A percentile compares a stretch with the other conserved stretches of the same genome.
Evolutionary conservation across 1,140 invertebrate genomes (phyloP).

Genomic region (Drosophila navojoa): DNA sequence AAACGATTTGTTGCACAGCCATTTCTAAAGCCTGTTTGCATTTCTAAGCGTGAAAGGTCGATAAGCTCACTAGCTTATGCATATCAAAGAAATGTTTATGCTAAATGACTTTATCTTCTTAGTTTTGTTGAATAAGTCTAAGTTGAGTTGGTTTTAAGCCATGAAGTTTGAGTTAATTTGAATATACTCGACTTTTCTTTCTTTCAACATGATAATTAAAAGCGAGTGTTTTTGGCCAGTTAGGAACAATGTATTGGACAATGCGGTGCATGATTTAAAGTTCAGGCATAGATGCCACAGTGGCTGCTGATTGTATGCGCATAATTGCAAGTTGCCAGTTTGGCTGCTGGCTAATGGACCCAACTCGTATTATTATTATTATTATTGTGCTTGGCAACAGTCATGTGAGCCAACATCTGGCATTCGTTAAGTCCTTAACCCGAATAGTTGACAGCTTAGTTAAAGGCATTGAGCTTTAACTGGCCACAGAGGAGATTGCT

Average conservation of each 20-base stretch:
- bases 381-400: neutral
- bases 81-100: too few species aligned
- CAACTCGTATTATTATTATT: constrained; percentile 23
- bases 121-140: too few species aligned
- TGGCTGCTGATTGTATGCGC: constrained; percentile 62
- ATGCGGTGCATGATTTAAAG: constrained; percentile 53
- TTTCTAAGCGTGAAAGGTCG: too few species aligned
- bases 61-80: too few species aligned
- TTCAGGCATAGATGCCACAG: constrained; percentile 32
- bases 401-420: neutral
- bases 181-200: too few species aligned
- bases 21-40: too few species aligned
- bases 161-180: too few species aligned
- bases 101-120: too few species aligned
- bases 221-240: too few species aligned
- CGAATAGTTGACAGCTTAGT: constrained; percentile 18
- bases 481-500: constrained; percentile 50
- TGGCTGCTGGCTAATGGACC: constrained; percentile 58
- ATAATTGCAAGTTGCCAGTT: constrained; percentile 56
- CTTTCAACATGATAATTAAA: too few species aligned
- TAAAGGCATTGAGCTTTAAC: constrained; percentile 58
- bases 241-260: constrained; percentile 13
- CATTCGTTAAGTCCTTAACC: constrained; percentile 39
- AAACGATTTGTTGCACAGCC: too few species aligned
- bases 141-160: too few species aligned